Percentiles rank a stretch among this genome's conserved stretches.
phyloP scores from a whole-genome alignment of 30 jellyfish, hydroid and myxozoan genomes.

The Cassiopea xamachana region DNA sequence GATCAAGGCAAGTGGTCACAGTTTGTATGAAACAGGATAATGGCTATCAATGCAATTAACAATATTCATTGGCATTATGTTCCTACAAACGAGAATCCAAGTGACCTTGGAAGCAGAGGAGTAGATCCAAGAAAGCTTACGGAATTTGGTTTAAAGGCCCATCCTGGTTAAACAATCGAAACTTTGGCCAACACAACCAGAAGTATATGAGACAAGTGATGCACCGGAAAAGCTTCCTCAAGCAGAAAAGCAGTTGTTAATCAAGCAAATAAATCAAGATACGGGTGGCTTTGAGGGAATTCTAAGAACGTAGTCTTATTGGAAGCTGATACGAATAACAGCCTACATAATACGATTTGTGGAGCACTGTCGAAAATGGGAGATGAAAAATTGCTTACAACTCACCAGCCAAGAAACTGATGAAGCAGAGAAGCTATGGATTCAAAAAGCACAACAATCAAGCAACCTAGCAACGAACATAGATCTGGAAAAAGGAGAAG shows the following conservation, averaged over 20 bases:
- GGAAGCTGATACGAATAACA: slow-evolving; percentile 11
- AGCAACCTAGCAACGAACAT: slow-evolving; percentile 33
- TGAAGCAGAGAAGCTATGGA: slow-evolving; percentile 50
- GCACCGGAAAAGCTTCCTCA: slow-evolving; percentile 6
- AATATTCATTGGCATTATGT: slow-evolving; percentile 42
- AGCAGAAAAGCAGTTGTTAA: neutral
- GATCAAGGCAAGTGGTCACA: slow-evolving; percentile 36
- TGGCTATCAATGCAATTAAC: slow-evolving; percentile 8
- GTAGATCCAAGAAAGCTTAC: neutral
- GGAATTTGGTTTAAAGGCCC: slow-evolving; percentile 55
- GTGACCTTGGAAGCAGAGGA: slow-evolving; percentile 59
- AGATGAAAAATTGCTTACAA: slow-evolving; percentile 25
- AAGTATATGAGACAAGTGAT: neutral
- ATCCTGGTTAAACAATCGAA: slow-evolving; percentile 13
- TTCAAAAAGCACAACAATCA: slow-evolving; percentile 62
- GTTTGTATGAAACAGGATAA: slow-evolving; percentile 44
- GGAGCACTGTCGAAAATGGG: slow-evolving; percentile 46
- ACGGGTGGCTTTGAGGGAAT: neutral
- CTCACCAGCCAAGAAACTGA: slow-evolving; percentile 54
- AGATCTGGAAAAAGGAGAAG: slow-evolving; percentile 45
- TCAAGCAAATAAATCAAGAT: slow-evolving; percentile 10
- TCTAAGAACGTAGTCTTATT: neutral
- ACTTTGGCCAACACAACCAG: neutral
- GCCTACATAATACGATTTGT: slow-evolving; percentile 61
- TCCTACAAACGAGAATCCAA: slow-evolving; percentile 54